These are phyloP conservation scores for Blomia tropicalis DNA, from an alignment of 2,888 invertebrate species.

Conservation along the genomic window DNA sequence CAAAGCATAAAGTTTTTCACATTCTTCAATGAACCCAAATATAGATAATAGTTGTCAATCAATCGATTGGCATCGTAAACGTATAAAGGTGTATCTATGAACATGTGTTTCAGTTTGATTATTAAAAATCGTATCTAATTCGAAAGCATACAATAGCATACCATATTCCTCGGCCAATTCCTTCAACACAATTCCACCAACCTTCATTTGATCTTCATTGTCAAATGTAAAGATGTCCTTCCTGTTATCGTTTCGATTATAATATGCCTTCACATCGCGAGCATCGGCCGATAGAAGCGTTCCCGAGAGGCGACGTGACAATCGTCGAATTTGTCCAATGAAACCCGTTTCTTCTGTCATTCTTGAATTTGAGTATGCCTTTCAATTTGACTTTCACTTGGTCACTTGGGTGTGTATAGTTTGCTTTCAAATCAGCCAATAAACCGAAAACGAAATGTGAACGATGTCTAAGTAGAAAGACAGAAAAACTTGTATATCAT, in stretches of 20 bases:
- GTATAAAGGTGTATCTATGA: constrained; percentile 21
- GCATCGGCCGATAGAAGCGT: constrained; percentile 13
- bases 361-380: too few species aligned
- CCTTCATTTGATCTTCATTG: constrained; percentile 19
- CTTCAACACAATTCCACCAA: constrained; percentile 17
- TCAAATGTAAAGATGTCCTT: constrained; percentile 14
- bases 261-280: constrained; percentile 7
- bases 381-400: too few species aligned
- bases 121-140: too few species aligned
- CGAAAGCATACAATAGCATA: neutral
- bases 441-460: too few species aligned
- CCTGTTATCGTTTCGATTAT: neutral
- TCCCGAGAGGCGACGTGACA: constrained; percentile 23
- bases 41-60: constrained; percentile 20
- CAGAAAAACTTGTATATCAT: too few species aligned
- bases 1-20: constrained; percentile 22
- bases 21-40: constrained; percentile 17
- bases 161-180: constrained; percentile 22
- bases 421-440: too few species aligned
- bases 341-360: constrained; percentile 15
- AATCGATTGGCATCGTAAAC: constrained; percentile 22
- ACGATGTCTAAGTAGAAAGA: too few species aligned
- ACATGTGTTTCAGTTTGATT: too few species aligned
- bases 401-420: too few species aligned
- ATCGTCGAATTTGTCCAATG: constrained; percentile 19